phyloP scores from a whole-genome alignment of 2,888 invertebrate genomes.

The Anarsia innoxiella region DNA sequence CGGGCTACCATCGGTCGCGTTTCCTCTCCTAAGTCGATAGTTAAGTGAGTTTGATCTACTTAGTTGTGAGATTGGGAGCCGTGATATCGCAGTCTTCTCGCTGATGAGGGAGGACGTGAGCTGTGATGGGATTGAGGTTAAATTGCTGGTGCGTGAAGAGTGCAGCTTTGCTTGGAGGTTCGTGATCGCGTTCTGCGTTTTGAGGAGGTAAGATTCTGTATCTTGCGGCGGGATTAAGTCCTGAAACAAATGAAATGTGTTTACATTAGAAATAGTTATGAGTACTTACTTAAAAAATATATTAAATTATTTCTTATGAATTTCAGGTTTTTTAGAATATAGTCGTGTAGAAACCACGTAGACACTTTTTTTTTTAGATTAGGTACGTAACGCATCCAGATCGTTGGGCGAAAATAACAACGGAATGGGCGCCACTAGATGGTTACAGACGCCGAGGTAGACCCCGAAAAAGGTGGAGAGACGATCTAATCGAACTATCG shows the following conservation, averaged over 20 bases:
- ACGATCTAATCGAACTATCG: no score
- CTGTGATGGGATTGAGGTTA: conserved; percentile 46
- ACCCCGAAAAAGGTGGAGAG: no score
- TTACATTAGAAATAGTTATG: no score
- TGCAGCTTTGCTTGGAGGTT: conserved; percentile 76
- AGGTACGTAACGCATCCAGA: no score
- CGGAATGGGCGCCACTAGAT: no score
- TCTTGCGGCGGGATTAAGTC: conserved; percentile 67
- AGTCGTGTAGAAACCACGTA: no score
- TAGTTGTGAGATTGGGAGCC: conserved; percentile 62
- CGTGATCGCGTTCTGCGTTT: conserved; percentile 77
- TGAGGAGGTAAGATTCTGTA: conserved; percentile 73
- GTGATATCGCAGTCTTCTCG: conserved; percentile 61
- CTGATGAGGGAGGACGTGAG: conserved; percentile 61
- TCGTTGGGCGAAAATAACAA: no score
- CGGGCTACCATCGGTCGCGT: conserved; percentile 54
- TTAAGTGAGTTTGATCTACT: conserved; percentile 67
- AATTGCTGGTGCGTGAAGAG: conserved; percentile 46
- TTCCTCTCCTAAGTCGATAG: conserved; percentile 58
- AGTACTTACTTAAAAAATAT: no score
- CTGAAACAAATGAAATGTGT: conserved; percentile 50
- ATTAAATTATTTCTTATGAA: no score
- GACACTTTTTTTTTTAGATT: no score
- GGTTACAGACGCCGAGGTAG: no score
- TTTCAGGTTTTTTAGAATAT: no score